Base-by-base conservation (phyloP, 2,888 invertebrate genomes). In the Andrena praecox region DNA sequence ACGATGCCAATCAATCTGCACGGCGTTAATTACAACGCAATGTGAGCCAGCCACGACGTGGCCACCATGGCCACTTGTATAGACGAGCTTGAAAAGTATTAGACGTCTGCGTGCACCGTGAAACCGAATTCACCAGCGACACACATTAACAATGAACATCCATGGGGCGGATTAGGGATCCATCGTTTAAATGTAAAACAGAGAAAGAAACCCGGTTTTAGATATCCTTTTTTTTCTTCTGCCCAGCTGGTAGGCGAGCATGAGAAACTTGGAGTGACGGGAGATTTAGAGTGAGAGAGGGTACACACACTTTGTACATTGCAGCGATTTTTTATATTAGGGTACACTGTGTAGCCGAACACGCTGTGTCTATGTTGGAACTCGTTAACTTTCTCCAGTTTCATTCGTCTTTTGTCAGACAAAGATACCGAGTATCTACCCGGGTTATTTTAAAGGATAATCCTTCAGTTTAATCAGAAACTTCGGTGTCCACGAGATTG, bases 11-110 rank as follows among this genome's bases (percentile, higher is more conserved):
- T 97, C 91, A 97, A 96, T 94, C 95, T 97, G 92, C 96, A 97
- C 91, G 96, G 96, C 87, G 95, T 97, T 83, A 97, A 97, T 93
- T 97, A 97, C 90, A 97, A 97, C 93, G 96, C 96, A 91, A 96
- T 97, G 95, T 97, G 96, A 96, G 87, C 86, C 86, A 85, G 87
- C 27, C 54, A 82, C 10, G 54, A 78, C 29, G 20, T 16, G 63
- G 5, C 42, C 12, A 50, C 16, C 16, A 27, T 27, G 56, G 48
- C 68, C 69, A 75, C 71, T 77, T 89, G 86, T 87, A 90, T 88
- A 89, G 88, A 88, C 73, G 88, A 87, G 79, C 80, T 87, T 85
- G 75, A 85, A 52, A 83, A 77, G 52, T 86, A 81, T 80, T 85
- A 84, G 56, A 64, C 54, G 50, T 60, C 56, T 29, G n/a, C 33